Conservation (phyloP, 2,888 invertebrate genomes). For the Lepidonotus clava region DNA sequence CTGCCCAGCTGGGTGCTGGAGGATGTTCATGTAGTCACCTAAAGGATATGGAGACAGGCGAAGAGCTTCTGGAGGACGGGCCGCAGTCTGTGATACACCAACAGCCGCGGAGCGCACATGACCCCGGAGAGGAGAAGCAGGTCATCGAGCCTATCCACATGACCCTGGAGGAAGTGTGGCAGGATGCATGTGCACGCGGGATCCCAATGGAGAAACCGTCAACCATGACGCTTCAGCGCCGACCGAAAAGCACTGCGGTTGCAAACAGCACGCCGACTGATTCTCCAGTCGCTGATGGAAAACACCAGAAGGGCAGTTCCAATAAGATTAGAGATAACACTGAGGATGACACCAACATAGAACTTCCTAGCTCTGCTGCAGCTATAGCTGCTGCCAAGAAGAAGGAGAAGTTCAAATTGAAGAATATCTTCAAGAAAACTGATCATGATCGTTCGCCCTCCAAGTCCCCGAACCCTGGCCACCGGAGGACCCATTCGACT, state of each 20-base stretch:
- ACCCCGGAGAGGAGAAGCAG: background rate
- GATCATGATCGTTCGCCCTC: background rate
- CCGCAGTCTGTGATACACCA: conserved; percentile 7
- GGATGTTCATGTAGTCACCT: conserved; percentile 22
- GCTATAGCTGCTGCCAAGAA: background rate
- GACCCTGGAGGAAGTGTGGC: conserved; percentile 65
- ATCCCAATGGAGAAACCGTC: conserved; percentile 61
- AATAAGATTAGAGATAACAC: background rate
- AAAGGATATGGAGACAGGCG: conserved; percentile 1
- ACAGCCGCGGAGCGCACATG: background rate
- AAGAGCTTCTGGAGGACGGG: background rate
- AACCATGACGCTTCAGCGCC: conserved; percentile 22
- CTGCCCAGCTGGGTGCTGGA: background rate
- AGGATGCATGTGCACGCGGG: conserved; percentile 62
- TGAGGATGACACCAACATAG: too few relatives aligned
- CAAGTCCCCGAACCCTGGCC: background rate
- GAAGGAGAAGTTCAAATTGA: conserved; percentile 59
- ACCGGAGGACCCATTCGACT: background rate
- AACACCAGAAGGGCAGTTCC: too few relatives aligned
- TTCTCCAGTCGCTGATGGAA: background rate
- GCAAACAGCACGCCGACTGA: background rate
- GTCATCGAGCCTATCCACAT: conserved; percentile 63
- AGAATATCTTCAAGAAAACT: conserved; percentile 55
- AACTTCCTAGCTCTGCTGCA: background rate
- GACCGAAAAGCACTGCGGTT: background rate